Evolutionary conservation across 1,140 invertebrate genomes (phyloP), one percentile per base, ranked within the genome.

Genomic region (Phthorimaea operculella): DNA sequence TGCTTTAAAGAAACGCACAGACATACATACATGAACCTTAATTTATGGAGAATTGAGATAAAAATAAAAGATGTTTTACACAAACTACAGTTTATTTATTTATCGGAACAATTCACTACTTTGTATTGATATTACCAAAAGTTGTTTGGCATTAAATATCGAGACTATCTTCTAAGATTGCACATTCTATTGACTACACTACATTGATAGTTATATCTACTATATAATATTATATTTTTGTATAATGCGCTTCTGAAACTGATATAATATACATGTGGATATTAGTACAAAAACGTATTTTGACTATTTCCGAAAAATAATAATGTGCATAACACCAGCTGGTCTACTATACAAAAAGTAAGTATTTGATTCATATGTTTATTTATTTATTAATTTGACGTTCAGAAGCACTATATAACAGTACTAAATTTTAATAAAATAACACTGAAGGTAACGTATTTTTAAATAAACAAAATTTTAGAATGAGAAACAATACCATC

Each of bases 61-160:
- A 42, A 51, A 33, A 55, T 51, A 18, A 49, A 60, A 60, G 7
- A 53, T 59, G 14, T 53, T 63, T 58, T 51, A 55, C 62, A 55
- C 21, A 28, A 61, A 67, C 59, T 58, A 60, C 68, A 52, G 33
- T 33, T 57, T 63, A 71, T 75, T 74, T 61, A 76, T 76, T 79
- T 73, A 80, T 79, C 72, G 61, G 66, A 82, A 82, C 74, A 82
- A 79, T 83, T 83, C 72, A 76, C 76, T 83, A 83, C 70, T 83
- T 74, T 79, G 74, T 80, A 83, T 78, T 33, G 64, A 78, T 72
- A 76, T 67, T 72, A 78, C 75, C 79, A 70, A 79, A 80, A 73
- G 57, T 60, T 64, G 74, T 79, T 78, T 79, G 77, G 76, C 74
- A 78, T 78, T 70, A 70, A 70, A 74, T 61, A 70, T 74, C 65